Conservation (phyloP, 2,797 vertebrate genomes). For the Typhlichthys subterraneus region DNA sequence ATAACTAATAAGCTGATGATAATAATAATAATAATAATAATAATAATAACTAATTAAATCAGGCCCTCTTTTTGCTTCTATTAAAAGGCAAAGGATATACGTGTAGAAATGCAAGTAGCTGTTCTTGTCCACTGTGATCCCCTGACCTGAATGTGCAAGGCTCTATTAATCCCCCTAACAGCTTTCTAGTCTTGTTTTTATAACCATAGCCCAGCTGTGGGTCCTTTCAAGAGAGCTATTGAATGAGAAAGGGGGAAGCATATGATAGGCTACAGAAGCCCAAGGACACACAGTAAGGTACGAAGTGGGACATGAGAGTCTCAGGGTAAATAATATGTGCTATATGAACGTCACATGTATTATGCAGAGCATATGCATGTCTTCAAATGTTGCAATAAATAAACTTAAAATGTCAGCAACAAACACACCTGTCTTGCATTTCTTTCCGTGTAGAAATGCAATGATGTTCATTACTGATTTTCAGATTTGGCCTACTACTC, state of each 20-base stretch:
- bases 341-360: neutral
- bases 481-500: neutral
- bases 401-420: too few species aligned
- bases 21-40: too few species aligned
- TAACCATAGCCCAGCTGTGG: neutral
- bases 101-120: too few species aligned
- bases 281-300: constrained; percentile 10
- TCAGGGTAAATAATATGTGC: too few species aligned
- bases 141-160: neutral
- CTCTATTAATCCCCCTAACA: constrained; percentile 4
- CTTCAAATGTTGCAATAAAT: neutral
- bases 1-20: too few species aligned
- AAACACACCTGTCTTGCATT: neutral
- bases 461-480: constrained; percentile 28
- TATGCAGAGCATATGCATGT: neutral
- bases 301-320: neutral
- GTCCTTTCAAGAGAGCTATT: too few species aligned
- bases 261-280: neutral
- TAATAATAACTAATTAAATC: too few species aligned
- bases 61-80: too few species aligned
- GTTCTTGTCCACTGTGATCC: too few species aligned
- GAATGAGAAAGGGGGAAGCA: too few species aligned
- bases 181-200: constrained; percentile 14
- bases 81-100: too few species aligned
- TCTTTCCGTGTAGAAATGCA: constrained; percentile 17